Conservation (phyloP, 2,797 vertebrate species). For the Sebastes glaucus region DNA sequence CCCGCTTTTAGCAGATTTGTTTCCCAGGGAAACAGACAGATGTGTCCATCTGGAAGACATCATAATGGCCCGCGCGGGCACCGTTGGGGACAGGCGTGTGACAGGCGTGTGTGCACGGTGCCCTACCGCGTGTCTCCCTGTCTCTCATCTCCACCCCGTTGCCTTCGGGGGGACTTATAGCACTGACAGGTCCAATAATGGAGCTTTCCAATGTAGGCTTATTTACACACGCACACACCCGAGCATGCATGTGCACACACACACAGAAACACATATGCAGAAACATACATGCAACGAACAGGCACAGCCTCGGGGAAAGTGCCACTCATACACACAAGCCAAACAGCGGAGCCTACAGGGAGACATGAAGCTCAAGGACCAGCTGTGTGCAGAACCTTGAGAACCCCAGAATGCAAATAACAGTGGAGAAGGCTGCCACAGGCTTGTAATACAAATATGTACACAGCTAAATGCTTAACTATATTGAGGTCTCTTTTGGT, state of each 20-base stretch:
- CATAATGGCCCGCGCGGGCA: slow-evolving; percentile 67
- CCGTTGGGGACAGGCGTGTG: slow-evolving; percentile 72
- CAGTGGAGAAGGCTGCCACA: slow-evolving; percentile 51
- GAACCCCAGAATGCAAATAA: slow-evolving; percentile 67
- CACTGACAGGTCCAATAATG: slow-evolving; percentile 80
- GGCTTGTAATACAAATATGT: slow-evolving; percentile 76
- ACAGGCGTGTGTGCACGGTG: slow-evolving; percentile 60
- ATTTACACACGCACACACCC: slow-evolving; percentile 50
- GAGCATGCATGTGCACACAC: background rate
- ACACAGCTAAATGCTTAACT: slow-evolving; percentile 66
- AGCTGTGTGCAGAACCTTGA: slow-evolving; percentile 75
- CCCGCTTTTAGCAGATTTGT: slow-evolving; percentile 66
- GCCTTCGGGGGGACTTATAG: slow-evolving; percentile 71
- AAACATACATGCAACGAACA: slow-evolving; percentile 34
- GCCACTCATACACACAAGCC: slow-evolving; percentile 70
- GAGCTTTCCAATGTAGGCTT: slow-evolving; percentile 68
- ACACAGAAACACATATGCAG: slow-evolving; percentile 18
- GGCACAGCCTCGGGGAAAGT: slow-evolving; percentile 75
- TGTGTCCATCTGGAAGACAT: slow-evolving; percentile 80
- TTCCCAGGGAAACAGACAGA: slow-evolving; percentile 70
- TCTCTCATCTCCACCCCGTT: slow-evolving; percentile 74
- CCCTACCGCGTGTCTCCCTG: slow-evolving; percentile 58
- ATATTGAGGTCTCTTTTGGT: slow-evolving; percentile 52
- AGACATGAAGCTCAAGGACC: slow-evolving; percentile 76
- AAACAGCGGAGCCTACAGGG: slow-evolving; percentile 75